These are phyloP conservation scores for Formica exsecta DNA, from an alignment of 1,140 invertebrate genomes.

Conservation along the genomic window DNA sequence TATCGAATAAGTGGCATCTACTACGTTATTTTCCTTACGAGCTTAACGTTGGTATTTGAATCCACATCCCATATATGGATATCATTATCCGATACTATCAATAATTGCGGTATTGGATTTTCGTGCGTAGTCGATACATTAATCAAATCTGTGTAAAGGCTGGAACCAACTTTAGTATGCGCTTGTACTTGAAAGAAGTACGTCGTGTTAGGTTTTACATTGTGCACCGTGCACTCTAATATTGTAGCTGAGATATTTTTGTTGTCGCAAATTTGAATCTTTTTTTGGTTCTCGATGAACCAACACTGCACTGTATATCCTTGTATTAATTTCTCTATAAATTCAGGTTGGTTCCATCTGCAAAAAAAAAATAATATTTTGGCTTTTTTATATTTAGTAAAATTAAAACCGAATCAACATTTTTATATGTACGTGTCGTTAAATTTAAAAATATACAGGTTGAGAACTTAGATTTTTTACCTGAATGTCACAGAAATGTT, in stretches of 20 bases:
- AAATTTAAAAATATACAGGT: too few relatives aligned
- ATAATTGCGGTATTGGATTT: slow-evolving; percentile 91
- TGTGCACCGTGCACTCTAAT: slow-evolving; percentile 87
- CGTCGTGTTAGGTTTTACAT: slow-evolving; percentile 88
- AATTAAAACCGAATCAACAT: background rate
- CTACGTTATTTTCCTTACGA: slow-evolving; percentile 84
- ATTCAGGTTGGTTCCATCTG: slow-evolving; percentile 88
- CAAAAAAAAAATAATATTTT: slow-evolving; percentile 74
- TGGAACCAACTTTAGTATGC: slow-evolving; percentile 91
- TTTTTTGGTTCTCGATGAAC: slow-evolving; percentile 81
- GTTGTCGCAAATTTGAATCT: slow-evolving; percentile 79
- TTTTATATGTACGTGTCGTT: background rate
- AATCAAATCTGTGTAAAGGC: slow-evolving; percentile 89
- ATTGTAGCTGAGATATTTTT: slow-evolving; percentile 74
- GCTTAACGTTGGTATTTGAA: too few relatives aligned
- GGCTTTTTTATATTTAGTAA: background rate
- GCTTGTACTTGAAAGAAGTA: slow-evolving; percentile 94
- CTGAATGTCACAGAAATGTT: slow-evolving; percentile 86
- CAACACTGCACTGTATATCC: slow-evolving; percentile 92
- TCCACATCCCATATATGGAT: slow-evolving; percentile 92
- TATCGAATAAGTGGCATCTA: slow-evolving; percentile 89
- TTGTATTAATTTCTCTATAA: slow-evolving; percentile 82
- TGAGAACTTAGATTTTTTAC: slow-evolving; percentile 64
- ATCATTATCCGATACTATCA: slow-evolving; percentile 90
- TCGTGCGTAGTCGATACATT: slow-evolving; percentile 89